Evolutionary conservation across 2,797 vertebrate species (phyloP).

Genomic region (Otolemur crassicaudatus): DNA sequence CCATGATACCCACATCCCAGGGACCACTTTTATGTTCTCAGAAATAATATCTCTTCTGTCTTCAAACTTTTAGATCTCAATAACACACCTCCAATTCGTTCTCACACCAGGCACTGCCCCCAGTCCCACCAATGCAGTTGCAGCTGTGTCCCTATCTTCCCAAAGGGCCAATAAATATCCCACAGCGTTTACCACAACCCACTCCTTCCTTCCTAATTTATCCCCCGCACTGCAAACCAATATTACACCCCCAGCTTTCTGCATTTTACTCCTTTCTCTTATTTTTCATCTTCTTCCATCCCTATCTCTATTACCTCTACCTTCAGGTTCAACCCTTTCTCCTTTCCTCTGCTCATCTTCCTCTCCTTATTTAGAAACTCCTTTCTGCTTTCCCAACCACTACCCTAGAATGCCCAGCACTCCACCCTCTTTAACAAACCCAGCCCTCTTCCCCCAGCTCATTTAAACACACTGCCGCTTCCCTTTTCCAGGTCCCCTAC

Average conservation of each 20-base stretch:
- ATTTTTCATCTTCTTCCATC: background rate
- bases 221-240: constrained; percentile 46
- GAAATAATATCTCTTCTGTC: background rate
- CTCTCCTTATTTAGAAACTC: constrained; percentile 82
- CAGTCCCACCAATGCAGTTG: background rate
- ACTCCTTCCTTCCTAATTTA: background rate
- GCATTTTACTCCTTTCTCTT: constrained; percentile 55
- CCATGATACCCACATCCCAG: background rate
- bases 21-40: background rate
- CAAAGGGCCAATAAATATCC: background rate
- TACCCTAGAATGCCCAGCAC: constrained; percentile 68
- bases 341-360: constrained; percentile 57
- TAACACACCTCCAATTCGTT: background rate
- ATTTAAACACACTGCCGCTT: constrained; percentile 21
- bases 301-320: background rate
- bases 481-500: constrained; percentile 38
- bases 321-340: constrained; percentile 34
- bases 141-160: background rate
- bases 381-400: constrained; percentile 55
- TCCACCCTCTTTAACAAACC: constrained; percentile 69
- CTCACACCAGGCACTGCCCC: background rate
- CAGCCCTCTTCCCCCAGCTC: constrained; percentile 58
- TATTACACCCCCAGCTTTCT: constrained; percentile 29
- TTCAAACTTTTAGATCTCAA: constrained; percentile 61
- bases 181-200: constrained; percentile 19